A percentile compares a stretch with the other conserved stretches of the same genome.
Evolutionary conservation across 2,888 invertebrate genomes (phyloP).

Genomic region (Volucella bombylans): DNA sequence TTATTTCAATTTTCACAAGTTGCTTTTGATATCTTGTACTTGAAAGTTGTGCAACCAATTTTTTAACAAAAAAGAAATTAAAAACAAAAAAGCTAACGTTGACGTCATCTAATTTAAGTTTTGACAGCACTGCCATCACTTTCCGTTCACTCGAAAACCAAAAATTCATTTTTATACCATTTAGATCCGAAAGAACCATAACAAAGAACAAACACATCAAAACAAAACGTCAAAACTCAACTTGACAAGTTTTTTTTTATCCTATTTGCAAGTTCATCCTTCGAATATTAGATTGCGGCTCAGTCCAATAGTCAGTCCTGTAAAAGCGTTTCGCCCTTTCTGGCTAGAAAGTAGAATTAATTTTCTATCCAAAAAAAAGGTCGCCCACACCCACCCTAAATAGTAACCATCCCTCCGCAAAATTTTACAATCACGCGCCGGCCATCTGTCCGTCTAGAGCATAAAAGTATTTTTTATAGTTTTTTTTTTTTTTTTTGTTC

Average conservation of each 20-base stretch:
- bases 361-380: conserved; percentile 32
- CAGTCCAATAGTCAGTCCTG: conserved; percentile 23
- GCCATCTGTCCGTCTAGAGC: conserved; percentile 9
- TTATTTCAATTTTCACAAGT: no score
- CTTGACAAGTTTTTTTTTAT: not conserved
- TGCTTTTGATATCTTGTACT: no score
- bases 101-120: not conserved
- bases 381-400: conserved; percentile 47
- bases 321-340: conserved; percentile 30
- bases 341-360: conserved; percentile 17
- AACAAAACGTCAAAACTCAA: conserved; percentile 31
- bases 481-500: not conserved
- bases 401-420: conserved; percentile 17
- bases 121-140: conserved; percentile 22
- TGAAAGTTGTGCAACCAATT: no score
- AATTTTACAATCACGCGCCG: conserved; percentile 9
- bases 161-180: conserved; percentile 39
- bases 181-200: not conserved
- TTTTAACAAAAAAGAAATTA: not conserved
- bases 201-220: conserved; percentile 39
- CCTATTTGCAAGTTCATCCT: conserved; percentile 44
- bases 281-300: conserved; percentile 14
- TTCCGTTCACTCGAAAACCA: not conserved
- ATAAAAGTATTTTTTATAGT: not conserved
- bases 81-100: not conserved